Base-by-base conservation (phyloP, 92 coral and sea anemone genomes). In the Palythoa grandis region DNA sequence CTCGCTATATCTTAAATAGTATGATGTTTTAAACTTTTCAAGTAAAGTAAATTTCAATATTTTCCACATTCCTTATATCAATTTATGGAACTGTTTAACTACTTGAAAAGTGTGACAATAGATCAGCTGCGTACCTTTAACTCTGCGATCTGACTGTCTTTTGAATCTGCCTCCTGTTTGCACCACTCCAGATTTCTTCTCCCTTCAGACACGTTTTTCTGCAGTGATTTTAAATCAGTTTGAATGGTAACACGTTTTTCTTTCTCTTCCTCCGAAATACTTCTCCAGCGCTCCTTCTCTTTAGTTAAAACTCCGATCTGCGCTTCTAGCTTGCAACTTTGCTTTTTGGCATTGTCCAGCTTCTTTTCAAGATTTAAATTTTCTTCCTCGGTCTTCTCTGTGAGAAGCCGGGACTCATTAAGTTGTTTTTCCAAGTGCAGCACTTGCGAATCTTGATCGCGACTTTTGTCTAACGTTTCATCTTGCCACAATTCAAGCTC, bases 121-220 rank as follows among this genome's bases (percentile, higher is more conserved):
- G 16, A 11, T 23, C 3, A 53, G n/a, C 22, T 14, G 11, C 47
- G 13, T 78, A 83, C 91, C 78, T 88, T 87, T 40, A 88, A 88
- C 85, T 87, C 80, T 9, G 82, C 79, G 52, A 88, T 84, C 48
- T 76, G 86, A 19, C 60, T 83, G 58, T 66, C 82, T 85, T 88
- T 88, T 22, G 88, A 69, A 6, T 70, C 80, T 24, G 61, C 69
- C 60, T 88, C 91, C 68, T 73, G 80, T 39, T 84, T 88, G 68
- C 69, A 52, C 57, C 85, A 84, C 53, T 88, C 91, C 1, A 72
- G 74, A 20, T 56, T 82, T 71, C 87, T 84, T 29, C 78, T 79
- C 70, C 83, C 71, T 52, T 88, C 91, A 23, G 87, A 69, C 74
- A 88, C 80, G 47, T 72, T 73, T 83, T 82, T 88, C 56, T 84